phyloP scores from a whole-genome alignment of 2,888 invertebrate genomes.

The Pegoplata infirma region DNA sequence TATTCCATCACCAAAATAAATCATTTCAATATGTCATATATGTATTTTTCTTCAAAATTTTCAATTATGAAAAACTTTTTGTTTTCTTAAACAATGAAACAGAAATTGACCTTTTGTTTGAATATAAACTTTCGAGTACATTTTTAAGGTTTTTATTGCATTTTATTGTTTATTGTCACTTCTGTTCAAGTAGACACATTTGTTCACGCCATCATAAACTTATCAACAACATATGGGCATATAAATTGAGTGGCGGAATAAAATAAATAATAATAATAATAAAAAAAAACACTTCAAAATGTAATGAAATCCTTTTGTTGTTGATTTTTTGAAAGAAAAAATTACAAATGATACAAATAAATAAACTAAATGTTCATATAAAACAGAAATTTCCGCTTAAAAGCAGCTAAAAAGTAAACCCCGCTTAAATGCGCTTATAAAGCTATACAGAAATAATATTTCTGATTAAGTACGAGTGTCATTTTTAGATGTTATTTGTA shows the following conservation, averaged over 20 bases:
- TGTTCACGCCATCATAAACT: slow-evolving; percentile 44
- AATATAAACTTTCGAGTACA: background rate
- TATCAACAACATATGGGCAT: slow-evolving; percentile 19
- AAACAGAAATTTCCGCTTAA: too few species aligned
- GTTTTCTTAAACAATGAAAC: background rate
- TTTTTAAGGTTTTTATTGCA: slow-evolving; percentile 1
- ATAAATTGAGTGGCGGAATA: background rate
- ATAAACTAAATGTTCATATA: too few species aligned
- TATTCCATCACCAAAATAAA: too few species aligned
- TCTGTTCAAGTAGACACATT: slow-evolving; percentile 28
- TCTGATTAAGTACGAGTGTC: too few species aligned
- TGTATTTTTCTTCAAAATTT: too few species aligned
- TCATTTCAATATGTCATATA: too few species aligned
- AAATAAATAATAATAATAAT: background rate
- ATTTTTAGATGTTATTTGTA: too few species aligned
- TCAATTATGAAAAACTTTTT: background rate
- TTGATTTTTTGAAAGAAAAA: background rate
- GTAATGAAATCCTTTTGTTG: slow-evolving; percentile 29
- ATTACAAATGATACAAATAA: background rate
- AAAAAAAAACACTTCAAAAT: background rate
- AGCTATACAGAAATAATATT: too few species aligned
- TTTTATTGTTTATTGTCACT: slow-evolving; percentile 45
- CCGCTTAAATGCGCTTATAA: too few species aligned
- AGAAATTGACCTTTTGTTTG: background rate
- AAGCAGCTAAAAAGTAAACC: too few species aligned